Conservation (phyloP, 2,797 vertebrate genomes). For the Brachyalestes nurse region DNA sequence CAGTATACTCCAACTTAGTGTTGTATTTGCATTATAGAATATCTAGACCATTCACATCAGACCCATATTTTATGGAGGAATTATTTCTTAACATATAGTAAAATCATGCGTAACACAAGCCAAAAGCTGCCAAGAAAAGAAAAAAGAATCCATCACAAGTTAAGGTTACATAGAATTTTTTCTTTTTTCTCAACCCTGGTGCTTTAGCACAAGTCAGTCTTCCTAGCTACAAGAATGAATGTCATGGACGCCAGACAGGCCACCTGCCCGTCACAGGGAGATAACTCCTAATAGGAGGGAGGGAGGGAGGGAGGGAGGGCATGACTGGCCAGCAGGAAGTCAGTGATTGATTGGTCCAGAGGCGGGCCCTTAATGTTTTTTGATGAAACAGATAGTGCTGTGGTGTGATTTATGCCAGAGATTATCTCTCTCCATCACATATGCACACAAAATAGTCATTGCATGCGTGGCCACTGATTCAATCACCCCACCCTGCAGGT, state of each 20-base stretch:
- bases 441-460: constrained; percentile 13
- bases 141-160: not conserved
- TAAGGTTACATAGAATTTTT: not conserved
- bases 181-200: constrained; percentile 2
- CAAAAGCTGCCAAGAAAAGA: not conserved
- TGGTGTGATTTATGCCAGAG: constrained; percentile 37
- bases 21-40: constrained; percentile 4
- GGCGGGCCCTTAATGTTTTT: not conserved
- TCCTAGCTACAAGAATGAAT: not conserved
- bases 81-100: not conserved
- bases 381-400: constrained; percentile 27
- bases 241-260: constrained; percentile 22
- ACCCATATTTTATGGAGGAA: constrained; percentile 5
- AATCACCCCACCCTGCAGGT: not conserved
- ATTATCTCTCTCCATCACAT: constrained; percentile 37
- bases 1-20: constrained; percentile 9
- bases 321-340: not conserved
- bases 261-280: constrained; percentile 24
- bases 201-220: not conserved
- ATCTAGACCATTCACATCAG: not conserved
- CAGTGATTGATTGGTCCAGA: constrained; percentile 34
- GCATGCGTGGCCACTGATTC: constrained; percentile 30
- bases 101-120: constrained; percentile 1
- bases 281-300: constrained; percentile 32
- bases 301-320: constrained; percentile 10